Conservation (phyloP, 2,888 invertebrate genomes). For the Rotaria macrura region DNA sequence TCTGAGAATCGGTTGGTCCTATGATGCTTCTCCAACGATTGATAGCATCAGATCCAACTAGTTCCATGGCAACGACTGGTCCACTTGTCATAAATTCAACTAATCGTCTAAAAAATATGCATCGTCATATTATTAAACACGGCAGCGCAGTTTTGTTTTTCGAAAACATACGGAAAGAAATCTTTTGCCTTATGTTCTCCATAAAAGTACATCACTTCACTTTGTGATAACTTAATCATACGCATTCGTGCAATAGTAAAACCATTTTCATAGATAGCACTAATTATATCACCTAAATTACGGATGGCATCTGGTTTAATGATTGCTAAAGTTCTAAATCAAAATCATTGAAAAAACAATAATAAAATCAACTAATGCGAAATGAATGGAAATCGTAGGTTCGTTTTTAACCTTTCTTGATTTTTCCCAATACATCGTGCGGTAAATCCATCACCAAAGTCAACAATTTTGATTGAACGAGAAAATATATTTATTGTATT, state of each 20-base stretch:
- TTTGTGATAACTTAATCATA: constrained; percentile 64
- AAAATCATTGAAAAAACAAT: neutral
- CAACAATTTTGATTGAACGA: constrained; percentile 48
- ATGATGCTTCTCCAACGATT: constrained; percentile 30
- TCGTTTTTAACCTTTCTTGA: constrained; percentile 44
- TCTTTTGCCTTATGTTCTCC: constrained; percentile 61
- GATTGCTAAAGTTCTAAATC: constrained; percentile 60
- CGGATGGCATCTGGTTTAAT: constrained; percentile 71
- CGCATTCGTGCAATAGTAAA: constrained; percentile 64
- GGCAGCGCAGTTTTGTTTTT: neutral
- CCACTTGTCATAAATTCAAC: constrained; percentile 66
- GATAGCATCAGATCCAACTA: constrained; percentile 27
- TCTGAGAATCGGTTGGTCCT: constrained; percentile 28
- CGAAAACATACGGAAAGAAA: constrained; percentile 57
- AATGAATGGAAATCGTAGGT: too few relatives aligned
- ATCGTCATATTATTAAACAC: neutral
- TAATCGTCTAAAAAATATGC: constrained; percentile 51
- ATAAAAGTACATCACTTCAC: constrained; percentile 75
- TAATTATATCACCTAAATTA: constrained; percentile 63
- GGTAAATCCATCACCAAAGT: constrained; percentile 51
- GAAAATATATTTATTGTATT: constrained; percentile 50
- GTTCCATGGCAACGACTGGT: constrained; percentile 30
- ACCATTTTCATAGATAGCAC: constrained; percentile 61
- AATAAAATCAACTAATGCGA: neutral
- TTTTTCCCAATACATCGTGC: constrained; percentile 42